These are phyloP conservation scores for Morus bassanus DNA, from an alignment of 2,797 vertebrate genomes.

Conservation along the genomic window DNA sequence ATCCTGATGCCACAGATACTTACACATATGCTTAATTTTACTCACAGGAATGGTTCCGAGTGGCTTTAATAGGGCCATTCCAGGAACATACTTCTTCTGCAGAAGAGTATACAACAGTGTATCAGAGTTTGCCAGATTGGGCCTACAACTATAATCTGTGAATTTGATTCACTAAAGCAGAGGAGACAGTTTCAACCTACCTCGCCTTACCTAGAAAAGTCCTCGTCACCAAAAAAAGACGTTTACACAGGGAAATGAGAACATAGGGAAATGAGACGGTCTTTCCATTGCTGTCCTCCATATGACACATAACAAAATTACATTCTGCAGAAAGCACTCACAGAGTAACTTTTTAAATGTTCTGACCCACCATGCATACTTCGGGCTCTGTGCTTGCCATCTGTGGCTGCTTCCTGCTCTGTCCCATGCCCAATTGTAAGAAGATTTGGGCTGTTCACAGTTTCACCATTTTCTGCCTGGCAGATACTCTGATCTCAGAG, in stretches of 20 bases:
- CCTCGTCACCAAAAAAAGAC: not conserved
- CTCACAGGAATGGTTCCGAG: not conserved
- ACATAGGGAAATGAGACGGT: fast-evolving
- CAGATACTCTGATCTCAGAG: not conserved
- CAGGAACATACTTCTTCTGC: not conserved
- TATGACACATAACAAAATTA: not conserved
- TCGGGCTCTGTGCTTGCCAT: fast-evolving
- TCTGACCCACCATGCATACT: not conserved
- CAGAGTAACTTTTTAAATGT: not conserved
- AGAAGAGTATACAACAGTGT: not conserved
- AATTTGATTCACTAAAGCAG: not conserved
- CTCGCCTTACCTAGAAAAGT: not conserved
- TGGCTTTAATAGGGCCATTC: not conserved
- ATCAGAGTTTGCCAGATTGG: not conserved
- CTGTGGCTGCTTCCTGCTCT: not conserved
- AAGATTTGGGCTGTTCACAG: not conserved
- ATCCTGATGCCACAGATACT: not conserved
- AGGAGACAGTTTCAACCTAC: not conserved
- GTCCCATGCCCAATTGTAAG: not conserved
- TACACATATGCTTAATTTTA: not conserved
- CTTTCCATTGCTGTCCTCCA: not conserved
- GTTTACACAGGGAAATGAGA: not conserved
- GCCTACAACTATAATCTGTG: fast-evolving
- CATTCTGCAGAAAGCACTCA: not conserved
- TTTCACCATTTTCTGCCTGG: not conserved